A percentile compares a stretch with the other conserved stretches of the same genome.
phyloP scores from a whole-genome alignment of 2,113 vertebrate species.

The Mus musculus region DNA sequence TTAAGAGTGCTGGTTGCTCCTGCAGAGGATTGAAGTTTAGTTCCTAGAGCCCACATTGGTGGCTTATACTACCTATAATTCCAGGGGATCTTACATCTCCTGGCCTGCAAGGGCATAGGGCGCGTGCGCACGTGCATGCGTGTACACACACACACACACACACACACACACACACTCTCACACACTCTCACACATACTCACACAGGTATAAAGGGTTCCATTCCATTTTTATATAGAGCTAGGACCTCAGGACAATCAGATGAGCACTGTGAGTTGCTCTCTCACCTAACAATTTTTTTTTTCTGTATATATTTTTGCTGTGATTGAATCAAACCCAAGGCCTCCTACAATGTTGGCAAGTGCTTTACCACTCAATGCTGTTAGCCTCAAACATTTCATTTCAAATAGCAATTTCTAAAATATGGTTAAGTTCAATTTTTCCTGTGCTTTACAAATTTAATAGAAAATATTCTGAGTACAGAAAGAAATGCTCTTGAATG shows the following conservation, averaged over 20 bases:
- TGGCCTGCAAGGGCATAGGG: not conserved
- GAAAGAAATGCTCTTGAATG: constrained; percentile 41
- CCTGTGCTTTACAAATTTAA: constrained; percentile 29
- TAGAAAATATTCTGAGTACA: constrained; percentile 18
- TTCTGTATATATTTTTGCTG: not conserved
- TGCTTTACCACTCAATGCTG: not conserved
- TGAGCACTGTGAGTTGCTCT: not conserved
- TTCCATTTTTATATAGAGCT: not conserved
- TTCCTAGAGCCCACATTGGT: too few relatives aligned
- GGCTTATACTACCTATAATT: not conserved
- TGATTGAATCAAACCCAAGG: not conserved
- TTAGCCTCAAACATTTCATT: constrained; percentile 15
- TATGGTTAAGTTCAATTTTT: constrained; percentile 36
- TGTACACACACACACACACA: not conserved
- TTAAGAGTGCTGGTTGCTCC: not conserved
- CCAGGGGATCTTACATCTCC: not conserved
- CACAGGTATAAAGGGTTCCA: not conserved
- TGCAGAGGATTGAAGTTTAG: too few relatives aligned
- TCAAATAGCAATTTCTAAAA: constrained; percentile 53
- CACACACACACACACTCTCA: not conserved
- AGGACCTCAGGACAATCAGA: not conserved
- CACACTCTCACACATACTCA: not conserved
- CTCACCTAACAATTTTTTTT: not conserved
- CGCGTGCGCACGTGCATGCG: too few relatives aligned
- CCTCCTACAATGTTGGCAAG: not conserved